A percentile compares a stretch with the other conserved stretches of the same genome.
Conservation (phyloP, 2,888 invertebrate species). For the Clanis bilineata region DNA sequence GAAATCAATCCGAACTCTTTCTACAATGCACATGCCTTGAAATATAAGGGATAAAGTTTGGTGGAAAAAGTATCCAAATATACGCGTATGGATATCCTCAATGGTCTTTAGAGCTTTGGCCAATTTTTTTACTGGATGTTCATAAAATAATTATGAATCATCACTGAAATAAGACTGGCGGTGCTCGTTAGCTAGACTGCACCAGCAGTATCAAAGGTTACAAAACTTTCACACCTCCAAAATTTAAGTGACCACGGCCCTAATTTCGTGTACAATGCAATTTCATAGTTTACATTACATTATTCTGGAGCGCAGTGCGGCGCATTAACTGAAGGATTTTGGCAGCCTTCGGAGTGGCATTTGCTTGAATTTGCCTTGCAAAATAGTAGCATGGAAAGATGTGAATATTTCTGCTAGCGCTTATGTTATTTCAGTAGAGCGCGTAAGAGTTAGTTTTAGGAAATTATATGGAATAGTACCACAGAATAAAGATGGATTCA, state of each 20-base stretch:
- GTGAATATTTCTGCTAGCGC: slow-evolving; percentile 22
- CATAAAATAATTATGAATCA: no score
- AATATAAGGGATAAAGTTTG: no score
- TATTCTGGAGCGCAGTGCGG: slow-evolving; percentile 1
- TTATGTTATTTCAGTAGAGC: background rate
- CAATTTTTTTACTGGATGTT: no score
- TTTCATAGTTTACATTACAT: slow-evolving; percentile 20
- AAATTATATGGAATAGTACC: background rate
- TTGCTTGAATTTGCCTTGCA: slow-evolving; percentile 16
- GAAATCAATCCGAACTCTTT: no score
- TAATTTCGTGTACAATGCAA: slow-evolving; percentile 7
- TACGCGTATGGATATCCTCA: no score
- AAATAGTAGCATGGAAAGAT: slow-evolving; percentile 23
- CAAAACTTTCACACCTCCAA: no score
- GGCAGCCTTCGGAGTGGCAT: slow-evolving; percentile 10
- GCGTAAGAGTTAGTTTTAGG: background rate
- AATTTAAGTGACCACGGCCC: background rate
- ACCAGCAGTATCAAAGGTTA: background rate
- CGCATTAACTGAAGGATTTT: slow-evolving; percentile 8
- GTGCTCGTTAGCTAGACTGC: no score
- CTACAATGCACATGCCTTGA: no score
- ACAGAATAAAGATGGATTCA: no score
- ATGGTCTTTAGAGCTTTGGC: no score
- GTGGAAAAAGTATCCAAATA: no score
- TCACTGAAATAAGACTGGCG: no score